Evolutionary conservation across 2,113 vertebrate genomes (phyloP), one percentile per base, ranked within the genome.

Genomic region (Stigmatopora nigra): DNA sequence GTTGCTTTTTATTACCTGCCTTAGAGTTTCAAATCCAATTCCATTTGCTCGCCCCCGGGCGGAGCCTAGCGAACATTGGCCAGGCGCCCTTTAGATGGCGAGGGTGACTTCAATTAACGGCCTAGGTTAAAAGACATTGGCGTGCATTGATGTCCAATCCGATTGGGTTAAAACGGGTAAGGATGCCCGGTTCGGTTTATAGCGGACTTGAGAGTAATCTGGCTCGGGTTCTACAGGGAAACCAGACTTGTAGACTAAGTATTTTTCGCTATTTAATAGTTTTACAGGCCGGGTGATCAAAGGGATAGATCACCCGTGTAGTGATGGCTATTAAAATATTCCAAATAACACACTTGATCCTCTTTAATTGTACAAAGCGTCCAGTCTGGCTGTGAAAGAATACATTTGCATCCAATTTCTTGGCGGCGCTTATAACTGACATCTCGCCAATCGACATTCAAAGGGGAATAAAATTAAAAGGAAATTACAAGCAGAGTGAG

Each of bases 1-100:
- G 83, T 84, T 84, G 81, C 86, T 84, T 88, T 88, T 89, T 89
- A 89, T 89, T 89, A 89, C 86, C 84, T 87, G 87, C 86, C 87
- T 88, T 84, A 84, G 82, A 89, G 87, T 86, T 88, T 89, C 87
- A 87, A 89, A 89, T 89, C 86, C 86, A 87, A 88, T 89, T 88
- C 86, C 84, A 83, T 86, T 86, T 83, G 79, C 38, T 70, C 76
- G 76, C 70, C 82, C 81, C 80, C 75, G 73, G 76, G 80, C 80
- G 81, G 81, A 52, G 76, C 20, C 17, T 67, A 79, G 77, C 81
- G 84, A 85, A 85, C 86, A 83, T 76, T 78, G 84, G 75, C 63
- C 81, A 69, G 83, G 77, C 67, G 61, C 63, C 68, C 67, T n/a
- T n/a, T 68, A 79, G 85, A 78, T 61, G 66, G 78, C 73, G 62